A percentile compares a stretch with the other conserved stretches of the same genome.
phyloP scores from a whole-genome alignment of 2,888 invertebrate species.

The Lasioglossum morio region DNA sequence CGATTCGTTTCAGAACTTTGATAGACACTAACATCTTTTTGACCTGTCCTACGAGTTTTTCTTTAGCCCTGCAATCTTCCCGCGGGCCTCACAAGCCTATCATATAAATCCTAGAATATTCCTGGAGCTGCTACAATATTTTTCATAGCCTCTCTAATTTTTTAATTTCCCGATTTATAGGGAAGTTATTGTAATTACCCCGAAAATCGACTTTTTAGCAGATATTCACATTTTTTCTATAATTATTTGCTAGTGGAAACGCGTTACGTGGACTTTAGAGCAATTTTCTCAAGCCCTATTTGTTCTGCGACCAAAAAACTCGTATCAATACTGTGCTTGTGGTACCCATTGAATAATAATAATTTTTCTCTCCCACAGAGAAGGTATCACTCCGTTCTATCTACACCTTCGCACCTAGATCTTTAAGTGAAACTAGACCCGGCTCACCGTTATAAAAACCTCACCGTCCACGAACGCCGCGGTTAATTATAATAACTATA shows the following conservation, averaged over 20 bases:
- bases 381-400: constrained; percentile 48
- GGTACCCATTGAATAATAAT: too few relatives aligned
- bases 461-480: constrained; percentile 47
- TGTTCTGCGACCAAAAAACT: too few relatives aligned
- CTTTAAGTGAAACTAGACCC: constrained; percentile 37
- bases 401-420: constrained; percentile 33
- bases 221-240: too few relatives aligned
- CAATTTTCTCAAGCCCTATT: not conserved
- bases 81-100: not conserved
- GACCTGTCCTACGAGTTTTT: not conserved
- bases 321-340: too few relatives aligned
- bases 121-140: not conserved
- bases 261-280: too few relatives aligned
- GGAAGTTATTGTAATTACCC: too few relatives aligned
- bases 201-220: too few relatives aligned
- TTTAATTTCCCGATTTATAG: too few relatives aligned
- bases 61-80: not conserved
- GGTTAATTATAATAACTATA: constrained; percentile 67
- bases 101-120: not conserved
- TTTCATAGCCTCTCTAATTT: too few relatives aligned
- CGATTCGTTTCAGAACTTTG: not conserved
- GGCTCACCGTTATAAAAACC: constrained; percentile 56
- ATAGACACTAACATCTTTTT: not conserved
- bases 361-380: constrained; percentile 23
- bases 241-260: too few relatives aligned